A percentile compares a stretch with the other conserved stretches of the same genome.
Evolutionary conservation across 2,797 vertebrate species (phyloP).

Genomic region (Cirrhinus mrigala): DNA sequence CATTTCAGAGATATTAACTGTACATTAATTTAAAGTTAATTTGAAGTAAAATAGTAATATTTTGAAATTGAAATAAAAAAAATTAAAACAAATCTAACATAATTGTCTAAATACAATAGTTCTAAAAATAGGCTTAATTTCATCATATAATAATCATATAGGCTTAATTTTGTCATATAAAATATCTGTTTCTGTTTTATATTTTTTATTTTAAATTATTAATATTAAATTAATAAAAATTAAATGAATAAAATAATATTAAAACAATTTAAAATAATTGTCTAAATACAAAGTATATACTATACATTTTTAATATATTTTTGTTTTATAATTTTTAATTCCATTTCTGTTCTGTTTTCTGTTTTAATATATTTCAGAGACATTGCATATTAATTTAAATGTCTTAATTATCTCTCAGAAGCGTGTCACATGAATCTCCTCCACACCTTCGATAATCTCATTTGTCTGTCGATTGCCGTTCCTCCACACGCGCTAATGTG

Average conservation of each 20-base stretch:
- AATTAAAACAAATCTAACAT: not conserved
- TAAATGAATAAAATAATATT: not conserved
- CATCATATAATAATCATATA: too few relatives aligned
- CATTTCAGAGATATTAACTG: not conserved
- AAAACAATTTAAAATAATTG: not conserved
- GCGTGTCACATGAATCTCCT: conserved; percentile 12
- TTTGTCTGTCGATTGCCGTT: conserved; percentile 40
- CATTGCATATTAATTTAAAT: not conserved
- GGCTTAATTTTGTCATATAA: not conserved
- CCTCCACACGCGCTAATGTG: conserved; percentile 19
- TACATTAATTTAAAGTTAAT: not conserved
- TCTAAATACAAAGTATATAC: not conserved
- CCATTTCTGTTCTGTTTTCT: not conserved
- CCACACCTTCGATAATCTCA: conserved; percentile 34
- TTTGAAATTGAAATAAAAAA: not conserved
- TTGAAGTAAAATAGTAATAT: not conserved
- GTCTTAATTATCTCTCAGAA: not conserved
- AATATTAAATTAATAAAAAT: too few relatives aligned
- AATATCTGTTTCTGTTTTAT: not conserved
- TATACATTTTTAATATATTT: not conserved
- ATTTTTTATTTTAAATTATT: not conserved
- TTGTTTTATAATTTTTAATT: not conserved
- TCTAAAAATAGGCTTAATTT: not conserved
- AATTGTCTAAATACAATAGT: too few relatives aligned
- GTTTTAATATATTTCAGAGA: not conserved